Percentiles rank a stretch among this genome's conserved stretches.
Conservation (phyloP, 2,888 invertebrate species). For the Meandrusa payeni region DNA sequence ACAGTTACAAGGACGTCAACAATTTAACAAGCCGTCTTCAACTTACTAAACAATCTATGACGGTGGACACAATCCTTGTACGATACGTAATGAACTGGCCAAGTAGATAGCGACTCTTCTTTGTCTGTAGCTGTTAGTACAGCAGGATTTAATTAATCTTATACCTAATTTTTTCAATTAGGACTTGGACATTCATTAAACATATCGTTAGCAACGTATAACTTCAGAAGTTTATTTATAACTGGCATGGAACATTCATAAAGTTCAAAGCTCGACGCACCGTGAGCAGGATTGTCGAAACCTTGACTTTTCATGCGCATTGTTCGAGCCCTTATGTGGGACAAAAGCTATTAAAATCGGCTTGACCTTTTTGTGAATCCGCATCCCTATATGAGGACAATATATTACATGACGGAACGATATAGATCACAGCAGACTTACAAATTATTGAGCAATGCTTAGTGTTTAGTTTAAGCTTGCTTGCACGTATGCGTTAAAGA, state of each 20-base stretch:
- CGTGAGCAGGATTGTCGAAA: constrained; percentile 3
- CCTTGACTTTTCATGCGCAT: constrained; percentile 23
- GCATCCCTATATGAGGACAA: constrained; percentile 16
- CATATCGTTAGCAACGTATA: too few species aligned
- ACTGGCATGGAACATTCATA: background rate
- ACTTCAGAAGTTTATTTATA: too few species aligned
- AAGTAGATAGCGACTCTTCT: too few species aligned
- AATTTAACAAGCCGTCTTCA: too few species aligned
- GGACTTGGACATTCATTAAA: too few species aligned
- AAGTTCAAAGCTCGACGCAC: constrained; percentile 10
- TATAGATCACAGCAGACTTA: constrained; percentile 3
- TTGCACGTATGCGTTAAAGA: background rate
- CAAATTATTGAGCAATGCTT: constrained; percentile 1
- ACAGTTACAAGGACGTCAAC: too few species aligned
- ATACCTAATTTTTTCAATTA: too few species aligned
- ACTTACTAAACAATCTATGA: too few species aligned
- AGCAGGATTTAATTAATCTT: too few species aligned
- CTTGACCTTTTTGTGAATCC: constrained; percentile 22
- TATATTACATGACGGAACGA: constrained; percentile 9
- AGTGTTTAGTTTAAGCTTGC: background rate
- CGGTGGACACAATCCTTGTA: too few species aligned
- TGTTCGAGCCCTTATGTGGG: constrained; percentile 22
- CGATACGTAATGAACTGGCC: too few species aligned
- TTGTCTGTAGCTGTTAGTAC: too few species aligned
- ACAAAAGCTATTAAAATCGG: constrained; percentile 17